Conservation (phyloP, 2,888 invertebrate genomes). For the Tetranychus piercei region DNA sequence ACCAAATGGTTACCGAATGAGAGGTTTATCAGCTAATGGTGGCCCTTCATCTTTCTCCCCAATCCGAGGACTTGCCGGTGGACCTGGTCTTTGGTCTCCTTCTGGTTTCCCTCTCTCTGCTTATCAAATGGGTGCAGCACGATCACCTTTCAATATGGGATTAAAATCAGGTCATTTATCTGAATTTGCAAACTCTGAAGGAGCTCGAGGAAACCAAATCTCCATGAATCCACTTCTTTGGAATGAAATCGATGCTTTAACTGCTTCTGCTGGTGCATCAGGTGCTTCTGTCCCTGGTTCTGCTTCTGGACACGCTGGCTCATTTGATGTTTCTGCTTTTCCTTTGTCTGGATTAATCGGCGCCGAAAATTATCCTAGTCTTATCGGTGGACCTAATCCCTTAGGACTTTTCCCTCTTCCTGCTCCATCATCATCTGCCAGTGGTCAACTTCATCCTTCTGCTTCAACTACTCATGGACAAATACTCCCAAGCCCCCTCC, state of each 20-base stretch:
- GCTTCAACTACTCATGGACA: neutral
- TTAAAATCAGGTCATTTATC: neutral
- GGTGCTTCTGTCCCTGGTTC: neutral
- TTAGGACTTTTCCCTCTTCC: neutral
- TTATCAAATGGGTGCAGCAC: neutral
- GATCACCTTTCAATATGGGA: neutral
- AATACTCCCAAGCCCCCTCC: neutral
- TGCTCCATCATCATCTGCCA: neutral
- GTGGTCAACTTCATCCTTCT: neutral
- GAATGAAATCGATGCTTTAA: neutral
- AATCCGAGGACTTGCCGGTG: neutral
- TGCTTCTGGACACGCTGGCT: neutral
- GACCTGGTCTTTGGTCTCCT: neutral
- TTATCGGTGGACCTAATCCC: neutral
- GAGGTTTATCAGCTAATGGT: neutral
- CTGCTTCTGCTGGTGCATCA: neutral
- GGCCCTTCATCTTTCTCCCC: neutral
- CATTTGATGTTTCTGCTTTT: neutral
- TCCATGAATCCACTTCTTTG: neutral
- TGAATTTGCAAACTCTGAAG: neutral
- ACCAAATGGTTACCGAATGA: neutral
- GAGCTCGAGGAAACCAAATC: neutral
- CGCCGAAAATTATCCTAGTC: neutral
- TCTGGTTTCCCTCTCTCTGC: neutral
- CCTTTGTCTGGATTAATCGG: neutral